These are phyloP conservation scores for Coreius guichenoti DNA, from an alignment of 2,797 vertebrate species.

Conservation along the genomic window DNA sequence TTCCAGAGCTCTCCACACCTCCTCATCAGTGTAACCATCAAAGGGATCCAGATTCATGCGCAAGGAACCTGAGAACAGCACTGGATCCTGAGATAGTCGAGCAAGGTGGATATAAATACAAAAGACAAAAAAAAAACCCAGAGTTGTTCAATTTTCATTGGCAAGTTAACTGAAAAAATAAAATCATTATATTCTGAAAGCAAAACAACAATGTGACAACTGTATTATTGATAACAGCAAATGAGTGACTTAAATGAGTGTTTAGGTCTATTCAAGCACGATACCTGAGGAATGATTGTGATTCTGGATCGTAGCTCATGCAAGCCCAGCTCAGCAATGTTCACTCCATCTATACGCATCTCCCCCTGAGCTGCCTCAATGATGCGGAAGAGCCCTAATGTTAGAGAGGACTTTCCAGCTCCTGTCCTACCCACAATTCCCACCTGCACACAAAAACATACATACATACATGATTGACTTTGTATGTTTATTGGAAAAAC, in stretches of 20 bases:
- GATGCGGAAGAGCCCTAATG: constrained; percentile 93
- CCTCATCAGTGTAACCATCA: constrained; percentile 87
- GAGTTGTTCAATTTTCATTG: neutral
- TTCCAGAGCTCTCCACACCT: constrained; percentile 90
- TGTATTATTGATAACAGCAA: neutral
- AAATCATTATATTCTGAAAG: neutral
- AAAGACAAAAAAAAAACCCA: neutral
- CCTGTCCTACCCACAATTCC: constrained; percentile 95
- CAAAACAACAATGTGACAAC: too few species aligned
- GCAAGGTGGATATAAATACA: neutral
- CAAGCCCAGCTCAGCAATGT: constrained; percentile 89
- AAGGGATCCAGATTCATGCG: constrained; percentile 98
- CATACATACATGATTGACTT: neutral
- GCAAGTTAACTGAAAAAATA: neutral
- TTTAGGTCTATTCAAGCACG: neutral
- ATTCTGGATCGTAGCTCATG: constrained; percentile 91
- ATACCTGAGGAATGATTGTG: constrained; percentile 95
- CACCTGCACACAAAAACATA: constrained; percentile 74
- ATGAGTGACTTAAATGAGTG: neutral
- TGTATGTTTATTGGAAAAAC: neutral
- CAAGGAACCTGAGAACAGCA: constrained; percentile 94
- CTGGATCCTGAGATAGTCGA: constrained; percentile 82
- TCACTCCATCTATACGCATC: constrained; percentile 87
- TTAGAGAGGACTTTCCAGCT: constrained; percentile 94
- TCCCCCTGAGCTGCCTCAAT: constrained; percentile 88